Base-by-base conservation (phyloP, 2,113 vertebrate species). In the Crotalus horridus region DNA sequence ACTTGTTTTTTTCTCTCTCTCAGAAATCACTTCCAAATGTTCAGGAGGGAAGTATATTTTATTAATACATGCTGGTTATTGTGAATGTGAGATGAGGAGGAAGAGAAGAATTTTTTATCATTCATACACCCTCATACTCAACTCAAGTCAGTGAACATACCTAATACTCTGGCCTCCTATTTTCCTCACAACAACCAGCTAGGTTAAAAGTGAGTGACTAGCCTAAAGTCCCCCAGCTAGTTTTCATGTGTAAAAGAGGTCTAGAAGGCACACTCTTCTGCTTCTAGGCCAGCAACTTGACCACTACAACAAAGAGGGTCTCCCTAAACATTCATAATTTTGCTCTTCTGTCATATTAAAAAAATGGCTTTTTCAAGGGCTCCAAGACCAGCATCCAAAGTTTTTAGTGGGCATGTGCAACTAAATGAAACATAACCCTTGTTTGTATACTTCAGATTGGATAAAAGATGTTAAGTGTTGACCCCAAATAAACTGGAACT, bases 401-500 rank as follows among this genome's bases (percentile, higher is more conserved):
- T 39, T 81, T 39, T 39, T 81, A 39, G 17, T 39, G 17, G 33
- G 69, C 33, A 20, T 81, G 33, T 21, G 69, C 17, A 39, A 39
- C 69, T 81, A 81, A 39, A 81, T 81, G 69, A 81, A 81, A 39
- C 33, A 21, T 39, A 81, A 39, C 17, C 17, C 6, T 51, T 39
- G 69, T 39, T 39, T 81, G 12, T 74, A 6, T 81, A 8, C 15
- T n/a, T 15, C 4, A 7, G 39, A 91, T 29, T 20, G 33, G 21
- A 81, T 7, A 48, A 54, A 89, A 15, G 6, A 26, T 64, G 13
- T 12, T 21, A 48, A 8, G 29, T 51, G 12, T 13, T 29, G 81
- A 26, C 91, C 81, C 29, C 53, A 88, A 69, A 23, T 39, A 46
- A 91, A 48, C 24, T 95, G 13, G 26, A 55, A 69, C 94, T 90